These are phyloP conservation scores for Amblyopsis rosae DNA, from an alignment of 2,113 vertebrate species.

Conservation along the genomic window DNA sequence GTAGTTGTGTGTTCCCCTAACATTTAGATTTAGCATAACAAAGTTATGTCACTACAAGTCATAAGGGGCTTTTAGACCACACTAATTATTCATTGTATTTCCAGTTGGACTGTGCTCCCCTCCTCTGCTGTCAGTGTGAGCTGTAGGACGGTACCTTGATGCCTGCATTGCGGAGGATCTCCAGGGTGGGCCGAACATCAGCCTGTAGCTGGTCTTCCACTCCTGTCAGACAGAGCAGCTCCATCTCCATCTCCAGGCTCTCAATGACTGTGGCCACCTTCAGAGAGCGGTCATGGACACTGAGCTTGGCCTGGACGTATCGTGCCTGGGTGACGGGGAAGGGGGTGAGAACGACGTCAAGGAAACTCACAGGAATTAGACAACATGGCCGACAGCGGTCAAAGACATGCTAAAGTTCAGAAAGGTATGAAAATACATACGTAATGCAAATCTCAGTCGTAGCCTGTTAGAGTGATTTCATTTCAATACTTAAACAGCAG, in stretches of 20 bases:
- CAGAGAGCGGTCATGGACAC: slow-evolving; percentile 94
- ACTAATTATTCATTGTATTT: neutral
- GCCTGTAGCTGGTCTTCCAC: slow-evolving; percentile 96
- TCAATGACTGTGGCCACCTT: slow-evolving; percentile 97
- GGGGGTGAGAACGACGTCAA: neutral
- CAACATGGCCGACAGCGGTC: slow-evolving; percentile 10
- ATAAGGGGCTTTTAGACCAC: neutral
- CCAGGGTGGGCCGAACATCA: slow-evolving; percentile 92
- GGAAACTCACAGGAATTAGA: neutral
- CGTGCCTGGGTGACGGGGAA: slow-evolving; percentile 78
- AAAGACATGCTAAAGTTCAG: slow-evolving; percentile 2
- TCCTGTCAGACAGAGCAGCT: slow-evolving; percentile 92
- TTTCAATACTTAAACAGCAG: too few species aligned
- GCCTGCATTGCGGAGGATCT: slow-evolving; percentile 93
- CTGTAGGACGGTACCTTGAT: slow-evolving; percentile 83
- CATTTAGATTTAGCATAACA: too few species aligned
- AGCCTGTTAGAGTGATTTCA: too few species aligned
- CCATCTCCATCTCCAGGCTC: slow-evolving; percentile 99
- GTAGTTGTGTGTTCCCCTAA: too few species aligned
- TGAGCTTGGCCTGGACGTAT: slow-evolving; percentile 94
- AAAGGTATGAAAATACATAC: neutral
- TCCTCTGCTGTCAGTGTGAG: slow-evolving; percentile 1
- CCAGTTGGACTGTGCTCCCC: neutral
- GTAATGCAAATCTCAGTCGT: too few species aligned
- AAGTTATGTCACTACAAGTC: too few species aligned